These are phyloP conservation scores for Drosophila equinoxialis DNA, from an alignment of 1,140 invertebrate genomes.

Conservation along the genomic window DNA sequence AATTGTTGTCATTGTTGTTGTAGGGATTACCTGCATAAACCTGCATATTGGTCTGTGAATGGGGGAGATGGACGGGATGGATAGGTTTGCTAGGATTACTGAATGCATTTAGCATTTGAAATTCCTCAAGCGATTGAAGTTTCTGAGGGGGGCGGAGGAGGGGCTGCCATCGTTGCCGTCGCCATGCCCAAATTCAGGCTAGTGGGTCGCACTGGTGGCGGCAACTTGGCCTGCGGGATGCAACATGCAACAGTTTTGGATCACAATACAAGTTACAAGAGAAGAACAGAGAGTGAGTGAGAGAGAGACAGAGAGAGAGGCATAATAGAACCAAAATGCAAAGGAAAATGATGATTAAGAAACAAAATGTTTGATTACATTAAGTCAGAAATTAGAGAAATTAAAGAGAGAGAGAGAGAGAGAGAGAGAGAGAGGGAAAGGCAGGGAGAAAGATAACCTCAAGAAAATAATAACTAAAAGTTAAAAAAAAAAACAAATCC, in stretches of 20 bases:
- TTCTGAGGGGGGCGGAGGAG: background rate
- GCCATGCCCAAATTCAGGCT: constrained; percentile 48
- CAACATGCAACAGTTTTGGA: constrained; percentile 64
- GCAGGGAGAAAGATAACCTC: constrained; percentile 42
- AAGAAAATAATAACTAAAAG: constrained; percentile 40
- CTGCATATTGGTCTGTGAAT: constrained; percentile 55
- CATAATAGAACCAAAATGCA: constrained; percentile 65
- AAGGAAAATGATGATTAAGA: constrained; percentile 38
- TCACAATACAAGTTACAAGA: constrained; percentile 45
- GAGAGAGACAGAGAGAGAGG: constrained; percentile 13
- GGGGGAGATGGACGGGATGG: background rate
- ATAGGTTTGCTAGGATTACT: constrained; percentile 60
- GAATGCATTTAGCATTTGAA: constrained; percentile 61
- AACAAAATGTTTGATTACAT: constrained; percentile 1
- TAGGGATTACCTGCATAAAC: constrained; percentile 36
- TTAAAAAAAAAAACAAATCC: constrained; percentile 24
- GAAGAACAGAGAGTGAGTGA: constrained; percentile 7
- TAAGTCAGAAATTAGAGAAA: constrained; percentile 16
- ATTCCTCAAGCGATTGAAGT: constrained; percentile 36
- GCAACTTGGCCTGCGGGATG: constrained; percentile 42
- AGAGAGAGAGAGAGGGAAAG: constrained; percentile 29
- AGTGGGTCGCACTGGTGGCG: constrained; percentile 59
- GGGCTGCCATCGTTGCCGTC: background rate
- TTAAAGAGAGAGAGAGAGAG: constrained; percentile 39
- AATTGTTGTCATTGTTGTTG: constrained; percentile 38